Evolutionary conservation across 2,888 invertebrate genomes (phyloP), one percentile per base, ranked within the genome.

Genomic region (Morinoia aosen): DNA sequence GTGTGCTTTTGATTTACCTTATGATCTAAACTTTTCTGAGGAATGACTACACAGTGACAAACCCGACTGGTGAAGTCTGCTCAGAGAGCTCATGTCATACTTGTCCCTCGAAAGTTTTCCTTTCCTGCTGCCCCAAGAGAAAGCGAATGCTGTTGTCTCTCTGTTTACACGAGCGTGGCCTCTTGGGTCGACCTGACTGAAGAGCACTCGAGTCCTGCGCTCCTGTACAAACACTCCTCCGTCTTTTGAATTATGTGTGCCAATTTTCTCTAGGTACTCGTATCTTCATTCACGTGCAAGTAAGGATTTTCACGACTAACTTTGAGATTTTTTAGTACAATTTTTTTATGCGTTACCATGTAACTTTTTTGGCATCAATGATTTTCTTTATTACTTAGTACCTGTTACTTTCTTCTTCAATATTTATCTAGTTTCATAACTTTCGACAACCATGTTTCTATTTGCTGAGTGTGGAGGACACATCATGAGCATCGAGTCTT

Each of bases 61-160:
- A 12, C 64, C 76, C 19, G 76, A 76, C 76, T 76, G 76, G 33
- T 16, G 33, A 76, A 61, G 19, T 33, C 10, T 16, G 25, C 25
- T 19, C 33, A 33, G 33, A 76, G 76, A 76, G 33, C 76, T 33
- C 76, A 33, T 76, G 76, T 33, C 76, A 25, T 76, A 76, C 76
- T 76, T 33, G 76, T 76, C 33, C 76, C 33, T 61, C 25, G 25
- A 76, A 19, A 76, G 76, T 39, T 90, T 40, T 90, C 33, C 88
- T 39, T 88, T 25, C 3, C 14, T 40, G 39, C 40, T 90, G 90
- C 8, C 40, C 76, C 4, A 33, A 90, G 90, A 90, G 90, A 90
- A 90, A 90, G 90, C 90, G 90, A 90, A 90, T 90, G 90, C 90
- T 90, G 88, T 39, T 39, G 90, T 90, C 90, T 90, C 39, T 90